A percentile compares a stretch with the other conserved stretches of the same genome.
These are phyloP conservation scores for Hipposideros armiger DNA, from an alignment of 2,113 vertebrate species.

Conservation along the genomic window DNA sequence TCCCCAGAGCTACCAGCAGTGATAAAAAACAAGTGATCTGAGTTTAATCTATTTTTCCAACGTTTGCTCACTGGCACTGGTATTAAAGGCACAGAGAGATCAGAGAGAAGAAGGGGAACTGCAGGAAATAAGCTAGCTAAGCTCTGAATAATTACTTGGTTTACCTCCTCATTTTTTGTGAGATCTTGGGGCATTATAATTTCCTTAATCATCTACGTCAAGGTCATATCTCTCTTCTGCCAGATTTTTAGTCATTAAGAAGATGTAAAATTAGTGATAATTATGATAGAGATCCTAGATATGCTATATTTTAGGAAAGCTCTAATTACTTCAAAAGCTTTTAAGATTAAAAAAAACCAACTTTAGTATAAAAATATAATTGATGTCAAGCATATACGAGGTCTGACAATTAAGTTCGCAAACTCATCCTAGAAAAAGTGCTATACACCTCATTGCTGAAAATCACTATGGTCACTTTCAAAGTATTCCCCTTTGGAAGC, in stretches of 20 bases:
- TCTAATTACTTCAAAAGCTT: constrained; percentile 44
- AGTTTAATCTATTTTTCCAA: constrained; percentile 16
- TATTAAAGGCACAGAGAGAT: constrained; percentile 32
- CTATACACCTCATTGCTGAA: no score
- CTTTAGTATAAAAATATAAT: no score
- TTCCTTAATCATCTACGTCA: constrained; percentile 26
- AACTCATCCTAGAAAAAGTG: no score
- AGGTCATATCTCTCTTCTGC: background rate
- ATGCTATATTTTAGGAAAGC: constrained; percentile 1
- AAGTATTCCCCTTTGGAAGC: no score
- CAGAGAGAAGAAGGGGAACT: background rate
- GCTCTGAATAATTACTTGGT: background rate
- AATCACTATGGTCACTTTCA: no score
- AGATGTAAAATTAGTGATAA: constrained; percentile 58
- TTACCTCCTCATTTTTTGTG: constrained; percentile 35
- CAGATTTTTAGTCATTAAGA: constrained; percentile 65
- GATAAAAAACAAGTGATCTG: constrained; percentile 16
- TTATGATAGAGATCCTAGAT: background rate
- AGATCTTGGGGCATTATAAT: background rate
- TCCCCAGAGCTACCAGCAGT: background rate
- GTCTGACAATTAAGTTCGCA: no score
- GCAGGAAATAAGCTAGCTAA: constrained; percentile 3
- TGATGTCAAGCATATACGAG: no score
- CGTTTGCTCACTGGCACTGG: background rate
- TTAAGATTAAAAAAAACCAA: no score